Conservation (phyloP, 2,113 vertebrate genomes). For the Andinoacara biseriatus region DNA sequence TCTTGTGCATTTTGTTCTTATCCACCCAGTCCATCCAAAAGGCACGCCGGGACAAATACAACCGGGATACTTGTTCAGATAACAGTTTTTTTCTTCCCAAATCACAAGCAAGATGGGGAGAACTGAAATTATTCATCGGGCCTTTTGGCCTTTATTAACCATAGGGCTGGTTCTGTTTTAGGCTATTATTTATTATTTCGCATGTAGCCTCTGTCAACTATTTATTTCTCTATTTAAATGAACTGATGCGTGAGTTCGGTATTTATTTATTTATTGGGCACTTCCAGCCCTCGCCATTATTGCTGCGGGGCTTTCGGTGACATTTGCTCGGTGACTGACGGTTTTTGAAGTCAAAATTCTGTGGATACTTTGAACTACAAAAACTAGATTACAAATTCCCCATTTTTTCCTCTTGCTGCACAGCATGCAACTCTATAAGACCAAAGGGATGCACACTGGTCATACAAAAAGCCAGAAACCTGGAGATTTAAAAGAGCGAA, state of each 20-base stretch:
- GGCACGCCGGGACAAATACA: constrained; percentile 22
- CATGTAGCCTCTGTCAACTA: constrained; percentile 64
- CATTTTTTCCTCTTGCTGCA: constrained; percentile 50
- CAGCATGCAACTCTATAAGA: constrained; percentile 57
- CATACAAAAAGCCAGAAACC: constrained; percentile 61
- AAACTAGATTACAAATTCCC: constrained; percentile 3
- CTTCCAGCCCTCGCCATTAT: constrained; percentile 8
- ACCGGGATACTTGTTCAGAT: constrained; percentile 38
- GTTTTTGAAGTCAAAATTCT: constrained; percentile 48
- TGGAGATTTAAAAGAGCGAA: constrained; percentile 70
- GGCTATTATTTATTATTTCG: constrained; percentile 66
- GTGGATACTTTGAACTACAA: constrained; percentile 42
- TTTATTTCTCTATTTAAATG: constrained; percentile 69
- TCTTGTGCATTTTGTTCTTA: constrained; percentile 31
- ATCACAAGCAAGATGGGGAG: constrained; percentile 11
- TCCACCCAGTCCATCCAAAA: constrained; percentile 7
- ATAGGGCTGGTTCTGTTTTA: constrained; percentile 42
- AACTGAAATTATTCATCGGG: constrained; percentile 12
- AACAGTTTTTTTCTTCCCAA: neutral
- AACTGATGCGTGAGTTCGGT: constrained; percentile 56
- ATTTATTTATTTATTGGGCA: constrained; percentile 60
- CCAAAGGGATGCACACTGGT: constrained; percentile 64
- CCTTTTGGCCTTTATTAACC: constrained; percentile 14
- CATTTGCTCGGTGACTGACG: constrained; percentile 45
- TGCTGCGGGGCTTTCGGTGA: constrained; percentile 28